A percentile compares a stretch with the other conserved stretches of the same genome.
Conservation (phyloP, 2,797 vertebrate species). For the Spinus olivaceus region DNA sequence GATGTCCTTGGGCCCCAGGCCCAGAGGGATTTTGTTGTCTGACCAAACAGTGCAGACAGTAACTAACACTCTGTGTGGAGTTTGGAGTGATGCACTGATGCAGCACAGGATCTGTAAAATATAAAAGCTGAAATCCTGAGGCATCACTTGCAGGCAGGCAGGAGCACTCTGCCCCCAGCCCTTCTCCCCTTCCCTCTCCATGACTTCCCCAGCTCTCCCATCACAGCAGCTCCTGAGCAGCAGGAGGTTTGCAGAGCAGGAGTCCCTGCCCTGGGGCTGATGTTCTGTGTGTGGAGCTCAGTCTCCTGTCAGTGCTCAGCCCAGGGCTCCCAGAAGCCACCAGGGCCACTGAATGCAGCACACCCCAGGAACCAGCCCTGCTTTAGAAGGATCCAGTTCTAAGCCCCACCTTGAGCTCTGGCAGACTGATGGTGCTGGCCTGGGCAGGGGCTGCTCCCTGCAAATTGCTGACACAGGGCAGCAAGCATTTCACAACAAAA, state of each 20-base stretch:
- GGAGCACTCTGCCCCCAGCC: background rate
- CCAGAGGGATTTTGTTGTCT: background rate
- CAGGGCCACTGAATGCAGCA: background rate
- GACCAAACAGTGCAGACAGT: background rate
- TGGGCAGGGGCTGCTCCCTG: background rate
- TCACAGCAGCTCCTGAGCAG: background rate
- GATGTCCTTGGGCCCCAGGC: rapidly evolving
- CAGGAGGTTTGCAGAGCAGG: background rate
- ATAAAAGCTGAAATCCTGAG: background rate
- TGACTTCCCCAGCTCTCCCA: background rate
- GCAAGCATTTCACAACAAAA: background rate
- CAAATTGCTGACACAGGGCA: background rate
- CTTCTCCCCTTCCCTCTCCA: background rate
- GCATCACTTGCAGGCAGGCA: background rate
- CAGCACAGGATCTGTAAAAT: background rate
- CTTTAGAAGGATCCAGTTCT: background rate
- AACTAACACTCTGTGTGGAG: rapidly evolving
- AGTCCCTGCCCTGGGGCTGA: background rate
- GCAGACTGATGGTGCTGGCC: background rate
- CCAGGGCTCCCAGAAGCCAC: background rate
- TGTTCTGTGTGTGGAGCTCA: background rate
- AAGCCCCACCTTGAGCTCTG: background rate
- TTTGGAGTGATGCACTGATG: background rate
- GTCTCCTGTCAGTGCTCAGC: background rate
- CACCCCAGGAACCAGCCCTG: background rate